Evolutionary conservation across 2,797 vertebrate genomes (phyloP).

Genomic region (Rhabdomys pumilio): DNA sequence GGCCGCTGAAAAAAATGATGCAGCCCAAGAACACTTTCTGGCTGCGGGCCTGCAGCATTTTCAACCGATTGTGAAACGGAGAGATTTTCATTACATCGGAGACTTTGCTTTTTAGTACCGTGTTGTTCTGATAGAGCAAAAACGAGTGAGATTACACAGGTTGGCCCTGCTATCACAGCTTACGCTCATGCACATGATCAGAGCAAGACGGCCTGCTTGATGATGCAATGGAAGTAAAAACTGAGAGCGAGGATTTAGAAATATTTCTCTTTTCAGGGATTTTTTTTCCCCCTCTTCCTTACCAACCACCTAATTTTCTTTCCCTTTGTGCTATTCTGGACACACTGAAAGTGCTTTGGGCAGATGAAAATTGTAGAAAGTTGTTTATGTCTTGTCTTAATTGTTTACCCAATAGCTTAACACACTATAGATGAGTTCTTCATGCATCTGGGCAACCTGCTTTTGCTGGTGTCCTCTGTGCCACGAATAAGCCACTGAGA

Average conservation of each 20-base stretch:
- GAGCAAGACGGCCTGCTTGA: slow-evolving; percentile 24
- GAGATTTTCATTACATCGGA: slow-evolving; percentile 72
- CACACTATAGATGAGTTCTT: background rate
- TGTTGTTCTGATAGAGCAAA: slow-evolving; percentile 14
- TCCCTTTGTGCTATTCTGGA: slow-evolving; percentile 41
- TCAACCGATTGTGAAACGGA: slow-evolving; percentile 65
- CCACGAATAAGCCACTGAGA: background rate
- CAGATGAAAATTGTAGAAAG: slow-evolving; percentile 6
- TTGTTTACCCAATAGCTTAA: background rate
- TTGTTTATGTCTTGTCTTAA: slow-evolving; percentile 12
- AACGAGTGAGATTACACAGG: background rate
- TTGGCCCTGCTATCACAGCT: background rate
- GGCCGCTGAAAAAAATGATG: slow-evolving; percentile 64
- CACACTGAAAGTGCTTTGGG: background rate
- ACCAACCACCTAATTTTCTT: background rate
- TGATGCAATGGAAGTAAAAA: slow-evolving; percentile 5
- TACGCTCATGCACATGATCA: background rate
- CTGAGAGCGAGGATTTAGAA: background rate
- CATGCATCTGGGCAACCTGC: background rate
- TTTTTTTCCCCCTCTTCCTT: background rate
- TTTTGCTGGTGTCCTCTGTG: background rate
- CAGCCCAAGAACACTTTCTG: slow-evolving; percentile 62
- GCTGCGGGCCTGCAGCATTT: slow-evolving; percentile 63
- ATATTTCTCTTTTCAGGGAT: background rate
- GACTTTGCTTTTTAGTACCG: slow-evolving; percentile 24